Evolutionary conservation across 2,113 vertebrate genomes (phyloP).

Genomic region (Ploceus nigricollis): DNA sequence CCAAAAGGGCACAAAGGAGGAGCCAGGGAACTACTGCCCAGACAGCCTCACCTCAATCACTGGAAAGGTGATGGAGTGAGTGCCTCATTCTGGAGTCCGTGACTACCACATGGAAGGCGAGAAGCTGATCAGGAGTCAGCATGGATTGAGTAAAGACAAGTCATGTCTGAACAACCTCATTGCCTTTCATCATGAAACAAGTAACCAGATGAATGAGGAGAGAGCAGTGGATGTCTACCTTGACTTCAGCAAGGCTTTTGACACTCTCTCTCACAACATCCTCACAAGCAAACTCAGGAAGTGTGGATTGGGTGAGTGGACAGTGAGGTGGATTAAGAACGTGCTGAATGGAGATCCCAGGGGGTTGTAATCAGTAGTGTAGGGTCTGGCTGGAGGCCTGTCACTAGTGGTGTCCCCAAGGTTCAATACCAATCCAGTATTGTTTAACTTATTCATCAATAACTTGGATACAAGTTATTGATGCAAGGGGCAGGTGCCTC

Average conservation of each 20-base stretch:
- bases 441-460: not conserved
- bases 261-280: not conserved
- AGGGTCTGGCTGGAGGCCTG: not conserved
- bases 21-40: too few species aligned
- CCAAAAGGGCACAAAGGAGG: not conserved
- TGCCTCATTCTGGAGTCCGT: not conserved
- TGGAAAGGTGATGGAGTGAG: not conserved
- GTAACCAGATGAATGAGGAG: not conserved
- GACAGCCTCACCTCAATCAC: not conserved
- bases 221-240: not conserved
- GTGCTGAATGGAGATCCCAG: not conserved
- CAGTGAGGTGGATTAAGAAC: not conserved
- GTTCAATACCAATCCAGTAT: not conserved
- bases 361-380: too few species aligned
- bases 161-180: not conserved
- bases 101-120: not conserved
- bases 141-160: not conserved
- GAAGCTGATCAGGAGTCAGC: not conserved
- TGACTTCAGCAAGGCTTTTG: not conserved
- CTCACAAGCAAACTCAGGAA: not conserved
- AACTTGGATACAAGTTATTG: not conserved
- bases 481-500: not conserved
- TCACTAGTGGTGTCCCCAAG: not conserved
- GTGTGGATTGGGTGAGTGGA: not conserved
- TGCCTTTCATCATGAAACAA: too few species aligned